Base-by-base conservation (phyloP, 1,140 invertebrate species). In the Ganaspis sp. region DNA sequence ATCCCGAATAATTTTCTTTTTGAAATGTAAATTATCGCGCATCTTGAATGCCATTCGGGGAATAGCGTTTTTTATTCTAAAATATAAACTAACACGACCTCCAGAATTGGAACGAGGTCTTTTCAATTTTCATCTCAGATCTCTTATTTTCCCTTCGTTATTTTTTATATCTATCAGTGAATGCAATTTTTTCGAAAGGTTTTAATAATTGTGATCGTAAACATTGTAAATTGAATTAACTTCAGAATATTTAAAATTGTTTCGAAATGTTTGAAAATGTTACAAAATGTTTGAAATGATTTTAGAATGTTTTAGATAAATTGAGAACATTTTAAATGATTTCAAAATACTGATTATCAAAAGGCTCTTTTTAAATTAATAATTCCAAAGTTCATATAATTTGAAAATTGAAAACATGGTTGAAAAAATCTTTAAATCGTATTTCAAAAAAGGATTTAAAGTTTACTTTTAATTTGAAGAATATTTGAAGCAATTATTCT, bases 41-140 rank as follows among this genome's bases (percentile, higher is more conserved):
- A 38, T 53, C 45, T 21, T 54, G 76, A 72, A 75, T n/a, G 29
- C 45, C n/a, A 37, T 17, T 34, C 69, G 29, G 69, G 29, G 37
- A 70, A 70, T 37, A 64, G 72, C 70, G 78, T 74, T 73, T 19
- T 76, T 75, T 69, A 54, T 78, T 78, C 19, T 42, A 37, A 54
- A 49, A 49, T 49, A 49, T n/a, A 49, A 49, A 49, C 5, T 17
- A 49, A 49, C 45, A 49, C 45, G 45, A 49, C 45, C 45, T 17
- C 45, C 45, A 49, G 45, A 49, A 49, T 49, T 72, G 72, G 53
- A 79, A 38, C 69, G 12, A 38, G 34, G 69, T 70, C 69, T 29
- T 70, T 34, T 38, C 45, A 49, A 17, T n/a, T 64, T 64, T 64
- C 23, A 64, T 64, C 21, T 5, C 23, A 34, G n/a, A 64, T 12